phyloP scores from a whole-genome alignment of 2,888 invertebrate genomes.

The Perdita meconis region DNA sequence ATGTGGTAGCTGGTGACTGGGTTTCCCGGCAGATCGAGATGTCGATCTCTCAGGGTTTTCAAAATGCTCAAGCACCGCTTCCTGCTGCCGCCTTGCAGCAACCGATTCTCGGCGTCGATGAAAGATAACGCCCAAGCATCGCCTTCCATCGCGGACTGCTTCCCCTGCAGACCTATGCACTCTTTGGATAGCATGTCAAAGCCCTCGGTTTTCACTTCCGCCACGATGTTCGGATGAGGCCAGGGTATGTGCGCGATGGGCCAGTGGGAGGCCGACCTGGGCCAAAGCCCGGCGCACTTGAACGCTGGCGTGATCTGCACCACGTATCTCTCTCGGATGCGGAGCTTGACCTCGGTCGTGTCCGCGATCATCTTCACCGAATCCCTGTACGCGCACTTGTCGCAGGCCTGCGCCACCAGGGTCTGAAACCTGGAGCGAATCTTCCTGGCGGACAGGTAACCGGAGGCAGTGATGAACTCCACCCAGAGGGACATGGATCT shows the following conservation, averaged over 20 bases:
- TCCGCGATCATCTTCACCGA: slow-evolving; percentile 97
- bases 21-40: slow-evolving; percentile 94
- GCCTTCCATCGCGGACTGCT: slow-evolving; percentile 96
- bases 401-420: slow-evolving; percentile 94
- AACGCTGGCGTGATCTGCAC: slow-evolving; percentile 98
- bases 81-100: slow-evolving; percentile 94
- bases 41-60: slow-evolving; percentile 95
- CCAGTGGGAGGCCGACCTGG: slow-evolving; percentile 97
- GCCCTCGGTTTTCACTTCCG: slow-evolving; percentile 97
- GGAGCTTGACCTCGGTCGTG: slow-evolving; percentile 95
- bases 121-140: slow-evolving; percentile 98
- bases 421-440: slow-evolving; percentile 97
- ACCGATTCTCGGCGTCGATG: slow-evolving; percentile 94
- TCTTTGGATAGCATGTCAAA: slow-evolving; percentile 97
- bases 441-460: slow-evolving; percentile 96
- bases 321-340: slow-evolving; percentile 94
- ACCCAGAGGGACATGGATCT: slow-evolving; percentile 99
- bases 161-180: slow-evolving; percentile 91
- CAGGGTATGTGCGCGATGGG: slow-evolving; percentile 95
- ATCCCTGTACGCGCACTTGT: slow-evolving; percentile 96
- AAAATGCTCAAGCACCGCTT: slow-evolving; percentile 94
- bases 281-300: slow-evolving; percentile 97
- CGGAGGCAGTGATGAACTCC: slow-evolving; percentile 98
- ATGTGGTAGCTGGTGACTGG: slow-evolving; percentile 96
- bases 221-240: slow-evolving; percentile 96